Evolutionary conservation across 2,888 invertebrate genomes (phyloP).

Genomic region (Synanthedon andrenaeformis): DNA sequence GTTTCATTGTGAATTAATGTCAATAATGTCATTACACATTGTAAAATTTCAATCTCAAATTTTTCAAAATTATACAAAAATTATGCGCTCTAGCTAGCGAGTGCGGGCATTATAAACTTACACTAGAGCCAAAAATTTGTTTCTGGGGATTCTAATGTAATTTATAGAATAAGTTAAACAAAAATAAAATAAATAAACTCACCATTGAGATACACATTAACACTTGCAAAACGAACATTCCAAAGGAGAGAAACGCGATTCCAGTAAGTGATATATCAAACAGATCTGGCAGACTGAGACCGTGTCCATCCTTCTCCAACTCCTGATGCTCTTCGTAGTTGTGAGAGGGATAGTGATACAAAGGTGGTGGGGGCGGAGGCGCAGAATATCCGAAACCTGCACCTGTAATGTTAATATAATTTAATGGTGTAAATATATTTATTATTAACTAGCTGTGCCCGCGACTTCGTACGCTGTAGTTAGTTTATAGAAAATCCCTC

Average conservation of each 20-base stretch:
- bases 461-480: background rate
- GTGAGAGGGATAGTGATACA: constrained; percentile 29
- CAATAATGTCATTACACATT: too few relatives aligned
- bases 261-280: constrained; percentile 86
- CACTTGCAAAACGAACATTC: constrained; percentile 83
- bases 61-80: too few relatives aligned
- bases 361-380: constrained; percentile 57
- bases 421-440: constrained; percentile 1
- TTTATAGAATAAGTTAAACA: too few relatives aligned
- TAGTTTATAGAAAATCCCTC: too few relatives aligned
- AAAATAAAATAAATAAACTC: constrained; percentile 15
- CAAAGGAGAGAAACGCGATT: constrained; percentile 83
- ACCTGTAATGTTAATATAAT: constrained; percentile 19
- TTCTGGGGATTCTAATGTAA: too few relatives aligned
- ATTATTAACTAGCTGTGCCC: too few relatives aligned
- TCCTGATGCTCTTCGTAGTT: constrained; percentile 37
- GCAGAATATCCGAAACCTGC: constrained; percentile 59
- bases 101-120: too few relatives aligned
- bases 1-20: too few relatives aligned
- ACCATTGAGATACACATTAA: constrained; percentile 81
- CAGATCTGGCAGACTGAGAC: constrained; percentile 77
- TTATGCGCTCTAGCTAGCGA: too few relatives aligned
- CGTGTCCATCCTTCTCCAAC: constrained; percentile 61
- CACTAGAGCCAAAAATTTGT: too few relatives aligned
- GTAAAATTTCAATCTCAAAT: too few relatives aligned